Conservation (phyloP, 2,113 vertebrate species). For the Glareola pratincola region DNA sequence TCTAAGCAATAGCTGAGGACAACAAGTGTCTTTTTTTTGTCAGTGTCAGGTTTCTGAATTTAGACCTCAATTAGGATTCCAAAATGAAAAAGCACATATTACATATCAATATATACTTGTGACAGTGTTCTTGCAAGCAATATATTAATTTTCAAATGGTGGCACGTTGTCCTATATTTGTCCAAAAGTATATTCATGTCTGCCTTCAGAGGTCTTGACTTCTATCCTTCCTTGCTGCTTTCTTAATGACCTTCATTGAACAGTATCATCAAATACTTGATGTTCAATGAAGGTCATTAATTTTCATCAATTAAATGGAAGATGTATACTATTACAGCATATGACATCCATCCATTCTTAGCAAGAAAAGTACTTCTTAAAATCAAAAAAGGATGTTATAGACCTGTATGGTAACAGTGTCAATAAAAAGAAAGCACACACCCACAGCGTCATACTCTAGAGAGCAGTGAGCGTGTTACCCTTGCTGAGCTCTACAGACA, state of each 20-base stretch:
- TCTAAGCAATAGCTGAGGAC: slow-evolving; percentile 54
- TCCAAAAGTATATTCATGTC: background rate
- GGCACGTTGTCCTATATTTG: background rate
- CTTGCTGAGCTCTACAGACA: background rate
- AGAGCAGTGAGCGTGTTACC: background rate
- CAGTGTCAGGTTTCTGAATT: slow-evolving; percentile 56
- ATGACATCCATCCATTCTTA: slow-evolving; percentile 24
- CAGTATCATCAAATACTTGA: background rate
- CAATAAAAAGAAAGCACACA: background rate
- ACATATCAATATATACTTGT: background rate
- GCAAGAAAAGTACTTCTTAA: slow-evolving; percentile 43
- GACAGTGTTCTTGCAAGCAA: slow-evolving; percentile 4
- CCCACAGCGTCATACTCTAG: accelerated
- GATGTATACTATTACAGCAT: slow-evolving; percentile 16
- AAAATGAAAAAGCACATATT: slow-evolving; percentile 46
- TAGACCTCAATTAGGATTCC: slow-evolving; percentile 68
- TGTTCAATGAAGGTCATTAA: background rate
- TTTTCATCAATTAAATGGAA: slow-evolving; percentile 56
- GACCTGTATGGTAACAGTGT: background rate
- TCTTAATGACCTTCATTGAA: background rate
- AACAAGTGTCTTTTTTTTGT: slow-evolving; percentile 49
- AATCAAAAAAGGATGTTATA: background rate
- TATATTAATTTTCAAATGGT: slow-evolving; percentile 42
- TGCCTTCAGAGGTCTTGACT: slow-evolving; percentile 36
- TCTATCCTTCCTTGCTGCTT: slow-evolving; percentile 14